Conservation (phyloP, 2,888 invertebrate species). For the Thereva unica region DNA sequence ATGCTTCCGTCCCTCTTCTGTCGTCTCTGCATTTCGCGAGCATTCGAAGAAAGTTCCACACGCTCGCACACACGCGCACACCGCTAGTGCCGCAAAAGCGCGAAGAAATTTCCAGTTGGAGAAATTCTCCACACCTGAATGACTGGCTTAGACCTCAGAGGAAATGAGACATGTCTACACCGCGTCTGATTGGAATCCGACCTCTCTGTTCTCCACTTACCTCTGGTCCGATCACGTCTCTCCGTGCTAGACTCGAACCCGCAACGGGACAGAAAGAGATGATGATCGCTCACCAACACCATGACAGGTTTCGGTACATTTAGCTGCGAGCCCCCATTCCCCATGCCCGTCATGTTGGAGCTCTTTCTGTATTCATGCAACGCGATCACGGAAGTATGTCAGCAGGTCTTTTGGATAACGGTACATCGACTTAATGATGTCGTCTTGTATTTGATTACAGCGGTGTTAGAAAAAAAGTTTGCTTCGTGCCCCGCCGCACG, state of each 20-base stretch:
- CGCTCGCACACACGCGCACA: conserved; percentile 5
- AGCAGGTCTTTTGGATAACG: conserved; percentile 60
- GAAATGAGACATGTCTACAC: conserved; percentile 25
- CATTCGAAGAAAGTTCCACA: conserved; percentile 26
- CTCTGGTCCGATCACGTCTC: too few relatives aligned
- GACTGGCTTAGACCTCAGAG: neutral
- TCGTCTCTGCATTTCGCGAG: conserved; percentile 18
- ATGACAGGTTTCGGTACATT: conserved; percentile 15
- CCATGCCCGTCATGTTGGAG: neutral
- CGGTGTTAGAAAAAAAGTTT: conserved; percentile 34
- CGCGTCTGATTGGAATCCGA: conserved; percentile 17
- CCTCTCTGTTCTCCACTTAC: too few relatives aligned
- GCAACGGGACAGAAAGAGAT: too few relatives aligned
- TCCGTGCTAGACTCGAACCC: too few relatives aligned
- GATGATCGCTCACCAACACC: neutral
- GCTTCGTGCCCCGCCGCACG: conserved; percentile 6
- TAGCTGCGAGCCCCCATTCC: conserved; percentile 2
- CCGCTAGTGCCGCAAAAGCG: conserved; percentile 4
- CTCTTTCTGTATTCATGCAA: conserved; percentile 32
- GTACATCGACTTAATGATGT: conserved; percentile 47
- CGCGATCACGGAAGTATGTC: conserved; percentile 59
- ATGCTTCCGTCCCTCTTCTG: conserved; percentile 22
- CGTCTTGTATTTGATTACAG: conserved; percentile 40
- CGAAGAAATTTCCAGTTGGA: conserved; percentile 35
- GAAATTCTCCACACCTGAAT: conserved; percentile 32